Base-by-base conservation (phyloP, 2,888 invertebrate genomes). In the Drosophila prolongata region DNA sequence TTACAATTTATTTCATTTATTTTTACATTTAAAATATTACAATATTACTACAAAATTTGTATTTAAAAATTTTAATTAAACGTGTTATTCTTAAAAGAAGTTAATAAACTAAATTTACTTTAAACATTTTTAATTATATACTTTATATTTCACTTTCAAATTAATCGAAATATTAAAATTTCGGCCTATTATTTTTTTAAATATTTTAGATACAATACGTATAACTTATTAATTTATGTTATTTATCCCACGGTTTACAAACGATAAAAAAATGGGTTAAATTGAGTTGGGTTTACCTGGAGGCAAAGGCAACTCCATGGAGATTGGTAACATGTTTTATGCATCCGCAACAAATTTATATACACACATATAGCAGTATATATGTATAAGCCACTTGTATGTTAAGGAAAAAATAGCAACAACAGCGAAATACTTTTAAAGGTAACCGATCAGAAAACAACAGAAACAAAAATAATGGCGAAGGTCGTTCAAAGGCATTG, bases 381-480 rank as follows among this genome's bases (percentile, higher is more conserved):
- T 57, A 74, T 74, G 58, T 57, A 74, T 44, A 72, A 34, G 61
- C 57, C 69, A 72, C 55, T 55, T 54, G 42, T 53, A 14, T 71
- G 71, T 71, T 65, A 19, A 58, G 68, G 68, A 70, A 60, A 70
- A 56, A 76, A 79, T 40, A 75, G 76, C 70, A 80, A 75, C 76
- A 82, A 86, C 87, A 86, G 49, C 64, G 68, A 87, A 85, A 88
- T 84, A 85, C 87, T 87, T 89, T 89, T 86, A 89, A 89, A 78
- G 86, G 76, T 68, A 80, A 65, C 37, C 73, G 62, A 71, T 60
- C 61, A 60, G 55, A 64, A 56, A 60, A 55, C 27, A 64, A 57
- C 10, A 43, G 43, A 53, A 70, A 49, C 40, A 67, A 79, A 43
- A 46, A 76, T 79, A 80, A 84, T 84, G 75, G 79, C 84, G 89